Percentiles rank a stretch among this genome's conserved stretches.
phyloP scores from a whole-genome alignment of 2,113 vertebrate species.

The Semnornis frantzii region DNA sequence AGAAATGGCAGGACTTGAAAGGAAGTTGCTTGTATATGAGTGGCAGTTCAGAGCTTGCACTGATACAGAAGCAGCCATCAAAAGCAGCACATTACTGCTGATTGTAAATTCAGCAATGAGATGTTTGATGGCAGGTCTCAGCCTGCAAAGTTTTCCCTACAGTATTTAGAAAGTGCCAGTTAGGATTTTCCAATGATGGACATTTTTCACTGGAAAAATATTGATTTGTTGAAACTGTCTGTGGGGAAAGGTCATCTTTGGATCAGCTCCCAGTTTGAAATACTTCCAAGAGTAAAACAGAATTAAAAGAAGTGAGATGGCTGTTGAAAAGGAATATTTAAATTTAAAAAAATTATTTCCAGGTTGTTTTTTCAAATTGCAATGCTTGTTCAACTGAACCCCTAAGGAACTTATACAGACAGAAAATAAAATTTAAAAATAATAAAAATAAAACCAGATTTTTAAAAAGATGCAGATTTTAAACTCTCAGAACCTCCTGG shows the following conservation, averaged over 20 bases:
- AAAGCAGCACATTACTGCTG: background rate
- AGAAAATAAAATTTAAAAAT: background rate
- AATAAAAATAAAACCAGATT: background rate
- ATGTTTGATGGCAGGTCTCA: background rate
- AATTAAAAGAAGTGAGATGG: background rate
- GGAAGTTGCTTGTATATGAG: background rate
- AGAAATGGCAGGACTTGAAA: conserved; percentile 51
- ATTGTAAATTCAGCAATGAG: conserved; percentile 19
- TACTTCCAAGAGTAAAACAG: background rate
- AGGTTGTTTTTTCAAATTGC: background rate
- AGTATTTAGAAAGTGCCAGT: background rate
- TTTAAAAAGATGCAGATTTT: background rate
- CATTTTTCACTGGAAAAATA: conserved; percentile 32
- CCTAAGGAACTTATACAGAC: background rate
- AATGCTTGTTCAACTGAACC: background rate
- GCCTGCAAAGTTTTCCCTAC: background rate
- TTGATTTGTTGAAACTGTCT: conserved; percentile 48
- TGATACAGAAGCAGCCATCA: background rate
- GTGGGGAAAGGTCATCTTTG: conserved; percentile 37
- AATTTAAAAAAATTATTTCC: background rate
- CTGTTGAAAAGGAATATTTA: background rate
- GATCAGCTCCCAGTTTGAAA: conserved; percentile 12
- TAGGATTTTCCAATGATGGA: conserved; percentile 2
- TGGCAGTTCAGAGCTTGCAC: conserved; percentile 11
- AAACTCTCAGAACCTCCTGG: background rate